Evolutionary conservation across 1,140 invertebrate species (phyloP), one percentile per base, ranked within the genome.

Genomic region (Paraescarpia echinospica): DNA sequence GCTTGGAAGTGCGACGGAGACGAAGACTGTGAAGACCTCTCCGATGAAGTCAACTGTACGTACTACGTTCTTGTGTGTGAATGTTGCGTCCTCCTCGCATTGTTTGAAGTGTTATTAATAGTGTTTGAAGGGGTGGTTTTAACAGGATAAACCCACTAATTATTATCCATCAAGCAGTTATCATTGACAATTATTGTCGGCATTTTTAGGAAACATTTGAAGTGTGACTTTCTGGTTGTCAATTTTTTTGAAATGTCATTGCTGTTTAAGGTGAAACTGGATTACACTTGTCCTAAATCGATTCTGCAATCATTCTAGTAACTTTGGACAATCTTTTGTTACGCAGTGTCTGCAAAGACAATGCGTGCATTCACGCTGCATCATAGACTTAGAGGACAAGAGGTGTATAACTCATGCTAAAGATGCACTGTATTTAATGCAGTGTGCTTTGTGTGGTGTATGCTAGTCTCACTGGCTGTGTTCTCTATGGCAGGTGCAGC

Each of bases 1-100:
- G 12, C 33, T 6, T 51, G 41, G 35, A 6, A 92, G 8, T 95
- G 94, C 91, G 94, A 95, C 90, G 93, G 93, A 0, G 89, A 90
- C 35, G 33, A 91, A 0, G 94, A 95, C 89, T 95, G 95, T 51
- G 34, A 90, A 18, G 94, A 94, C 33, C 94, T 93, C 22, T 94
- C 93, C 34, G 95, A 95, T 92, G 95, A 95, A 89, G 9, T 33
- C 4, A 34, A 34, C 92, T 93, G 93, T 93, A 48, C 41, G 90
- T 93, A 12, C 5, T 22, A 33, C n/a, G 14, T 34, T 34, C 34
- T 22, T 18, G 34, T n/a, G 6, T 31, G 34, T 34, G 34, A 35
- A 33, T 92, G 22, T n/a, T 90, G 33, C 35, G 88, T 92, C 35
- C 27, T 35, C 31, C 1, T 34, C 35, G 0, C 41, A 41, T 90